Conservation (phyloP, 2,797 vertebrate genomes). For the Distichodus sexfasciatus region DNA sequence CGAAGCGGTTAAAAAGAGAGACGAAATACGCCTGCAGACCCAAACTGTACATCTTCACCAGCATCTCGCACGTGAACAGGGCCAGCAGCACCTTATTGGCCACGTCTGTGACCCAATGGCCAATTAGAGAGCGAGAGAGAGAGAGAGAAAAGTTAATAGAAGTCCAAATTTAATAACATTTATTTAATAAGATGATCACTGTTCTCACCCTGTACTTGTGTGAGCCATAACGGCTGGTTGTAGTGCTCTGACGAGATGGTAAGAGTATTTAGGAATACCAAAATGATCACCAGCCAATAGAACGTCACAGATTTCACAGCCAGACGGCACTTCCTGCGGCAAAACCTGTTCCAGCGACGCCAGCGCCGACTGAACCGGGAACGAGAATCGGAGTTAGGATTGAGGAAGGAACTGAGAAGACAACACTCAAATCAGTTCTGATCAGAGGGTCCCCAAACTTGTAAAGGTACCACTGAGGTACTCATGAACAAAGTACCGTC, state of each 20-base stretch:
- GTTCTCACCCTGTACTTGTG: constrained; percentile 91
- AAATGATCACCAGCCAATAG: constrained; percentile 98
- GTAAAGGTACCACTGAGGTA: no score
- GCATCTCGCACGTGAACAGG: constrained; percentile 96
- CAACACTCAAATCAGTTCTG: constrained; percentile 29
- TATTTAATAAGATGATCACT: no score
- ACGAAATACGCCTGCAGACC: constrained; percentile 96
- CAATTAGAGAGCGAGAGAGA: not conserved
- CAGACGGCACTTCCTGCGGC: constrained; percentile 91
- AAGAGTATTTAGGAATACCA: constrained; percentile 98
- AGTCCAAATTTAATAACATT: no score
- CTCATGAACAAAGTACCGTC: no score
- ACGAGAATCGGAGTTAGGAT: no score
- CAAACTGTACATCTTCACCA: constrained; percentile 99
- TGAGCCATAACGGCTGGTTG: constrained; percentile 94
- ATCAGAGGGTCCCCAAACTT: no score
- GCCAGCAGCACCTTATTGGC: constrained; percentile 97
- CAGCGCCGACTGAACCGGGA: constrained; percentile 98
- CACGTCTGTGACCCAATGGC: constrained; percentile 76
- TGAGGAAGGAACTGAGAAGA: no score
- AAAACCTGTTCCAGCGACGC: constrained; percentile 97
- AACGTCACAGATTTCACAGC: constrained; percentile 98
- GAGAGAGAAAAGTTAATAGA: no score
- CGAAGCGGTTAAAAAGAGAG: constrained; percentile 97
- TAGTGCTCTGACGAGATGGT: constrained; percentile 99